Percentiles rank a stretch among this genome's conserved stretches.
Conservation (phyloP, 2,888 invertebrate species). For the Catocala fraxini region DNA sequence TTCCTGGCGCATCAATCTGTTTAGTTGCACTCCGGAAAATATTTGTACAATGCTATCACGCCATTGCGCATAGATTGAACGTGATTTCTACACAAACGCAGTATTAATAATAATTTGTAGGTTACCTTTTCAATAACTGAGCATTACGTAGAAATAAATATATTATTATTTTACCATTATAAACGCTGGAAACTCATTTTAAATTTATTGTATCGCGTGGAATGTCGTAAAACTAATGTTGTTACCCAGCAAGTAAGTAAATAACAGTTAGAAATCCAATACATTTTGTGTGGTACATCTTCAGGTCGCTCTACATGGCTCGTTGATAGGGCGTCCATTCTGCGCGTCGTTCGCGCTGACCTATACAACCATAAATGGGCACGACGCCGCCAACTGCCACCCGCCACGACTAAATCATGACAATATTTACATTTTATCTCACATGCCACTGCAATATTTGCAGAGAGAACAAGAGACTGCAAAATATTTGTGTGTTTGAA, state of each 20-base stretch:
- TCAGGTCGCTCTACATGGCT: conserved; percentile 65
- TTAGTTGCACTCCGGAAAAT: conserved; percentile 21
- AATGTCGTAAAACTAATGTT: no score
- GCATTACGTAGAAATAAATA: no score
- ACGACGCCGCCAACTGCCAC: conserved; percentile 68
- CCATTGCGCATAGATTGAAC: conserved; percentile 28
- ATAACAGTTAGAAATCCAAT: conserved; percentile 27
- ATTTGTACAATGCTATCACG: conserved; percentile 37
- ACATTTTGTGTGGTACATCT: conserved; percentile 49
- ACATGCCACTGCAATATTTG: conserved; percentile 62
- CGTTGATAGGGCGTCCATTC: conserved; percentile 56
- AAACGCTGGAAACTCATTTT: no score
- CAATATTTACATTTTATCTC: conserved; percentile 74
- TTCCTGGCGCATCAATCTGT: conserved; percentile 29
- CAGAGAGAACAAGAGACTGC: conserved; percentile 37
- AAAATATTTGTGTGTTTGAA: conserved; percentile 31
- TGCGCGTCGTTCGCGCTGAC: conserved; percentile 63
- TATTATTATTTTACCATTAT: no score
- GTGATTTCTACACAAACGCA: conserved; percentile 3
- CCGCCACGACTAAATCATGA: conserved; percentile 71
- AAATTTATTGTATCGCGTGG: no score
- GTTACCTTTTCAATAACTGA: no score
- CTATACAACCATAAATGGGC: conserved; percentile 75
- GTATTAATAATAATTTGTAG: not conserved
- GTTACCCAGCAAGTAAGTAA: not conserved